Evolutionary conservation across 2,113 vertebrate species (phyloP), one percentile per base, ranked within the genome.

Genomic region (Cyprinus carpio): DNA sequence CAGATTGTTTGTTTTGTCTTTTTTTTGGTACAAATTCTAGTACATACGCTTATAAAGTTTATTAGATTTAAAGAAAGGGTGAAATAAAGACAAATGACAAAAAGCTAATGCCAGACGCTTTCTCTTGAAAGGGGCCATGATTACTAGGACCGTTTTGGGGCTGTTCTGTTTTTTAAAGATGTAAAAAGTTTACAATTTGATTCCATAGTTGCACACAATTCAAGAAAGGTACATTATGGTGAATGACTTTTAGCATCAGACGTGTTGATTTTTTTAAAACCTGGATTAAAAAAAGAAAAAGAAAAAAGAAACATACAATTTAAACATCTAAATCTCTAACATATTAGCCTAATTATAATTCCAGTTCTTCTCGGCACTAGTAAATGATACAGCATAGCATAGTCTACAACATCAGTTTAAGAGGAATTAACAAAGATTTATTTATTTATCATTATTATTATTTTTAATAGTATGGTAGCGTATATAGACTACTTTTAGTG

Each of bases 31-130:
- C 94, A 95, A 94, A 95, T 93, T 12, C 43, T 12, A 94, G 92
- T 90, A 93, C 89, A 95, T 94, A 94, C 93, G 93, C 93, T 93
- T 93, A 93, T 89, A 93, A 94, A 94, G 93, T 95, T 94, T 95
- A 95, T 94, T 94, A 95, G 93, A 94, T 92, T 92, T 92, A 93
- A 91, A 92, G 91, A 93, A 92, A 86, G 89, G 92, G 12, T 93
- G 93, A 93, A 95, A 95, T 95, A 94, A 95, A 94, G 92, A 94
- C 87, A 89, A 84, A 93, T 90, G 87, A 85, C 92, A 95, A 95
- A 94, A 96, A 96, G 89, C 93, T 93, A 94, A 83, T 71, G 43
- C 31, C 64, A 58, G 43, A 71, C 43, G 74, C 25, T 82, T 84
- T 84, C 83, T 87, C 58, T 87, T 27, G 62, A 74, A 79, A 71